Percentiles rank a stretch among this genome's conserved stretches.
These are phyloP conservation scores for Orycteropus afer DNA, from an alignment of 2,113 vertebrate species.

Conservation along the genomic window DNA sequence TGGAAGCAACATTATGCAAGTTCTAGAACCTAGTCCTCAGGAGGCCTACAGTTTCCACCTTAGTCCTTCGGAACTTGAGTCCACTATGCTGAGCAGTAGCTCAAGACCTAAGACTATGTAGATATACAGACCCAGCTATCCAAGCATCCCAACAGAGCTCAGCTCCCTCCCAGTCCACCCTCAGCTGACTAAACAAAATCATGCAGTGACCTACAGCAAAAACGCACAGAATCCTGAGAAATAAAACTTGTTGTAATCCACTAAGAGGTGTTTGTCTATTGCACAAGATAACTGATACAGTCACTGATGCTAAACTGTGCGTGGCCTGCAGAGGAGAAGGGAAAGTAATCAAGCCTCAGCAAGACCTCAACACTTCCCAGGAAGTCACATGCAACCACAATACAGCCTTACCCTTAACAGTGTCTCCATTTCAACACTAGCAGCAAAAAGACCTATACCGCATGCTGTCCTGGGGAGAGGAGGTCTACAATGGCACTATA, in stretches of 20 bases:
- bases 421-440: background rate
- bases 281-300: background rate
- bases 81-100: background rate
- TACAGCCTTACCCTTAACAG: background rate
- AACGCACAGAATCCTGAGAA: background rate
- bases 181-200: background rate
- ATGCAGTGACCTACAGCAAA: too few relatives aligned
- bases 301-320: background rate
- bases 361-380: background rate
- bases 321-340: background rate
- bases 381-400: background rate
- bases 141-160: background rate
- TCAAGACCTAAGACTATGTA: background rate
- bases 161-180: background rate
- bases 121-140: background rate
- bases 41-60: background rate
- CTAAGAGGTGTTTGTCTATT: background rate
- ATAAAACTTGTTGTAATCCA: background rate
- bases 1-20: background rate
- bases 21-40: background rate
- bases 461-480: background rate
- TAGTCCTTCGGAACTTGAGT: background rate
- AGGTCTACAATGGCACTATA: too few relatives aligned
- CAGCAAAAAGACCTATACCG: background rate
- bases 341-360: background rate